Evolutionary conservation across 2,113 vertebrate species (phyloP).

Genomic region (Drymodes brunneopygia): DNA sequence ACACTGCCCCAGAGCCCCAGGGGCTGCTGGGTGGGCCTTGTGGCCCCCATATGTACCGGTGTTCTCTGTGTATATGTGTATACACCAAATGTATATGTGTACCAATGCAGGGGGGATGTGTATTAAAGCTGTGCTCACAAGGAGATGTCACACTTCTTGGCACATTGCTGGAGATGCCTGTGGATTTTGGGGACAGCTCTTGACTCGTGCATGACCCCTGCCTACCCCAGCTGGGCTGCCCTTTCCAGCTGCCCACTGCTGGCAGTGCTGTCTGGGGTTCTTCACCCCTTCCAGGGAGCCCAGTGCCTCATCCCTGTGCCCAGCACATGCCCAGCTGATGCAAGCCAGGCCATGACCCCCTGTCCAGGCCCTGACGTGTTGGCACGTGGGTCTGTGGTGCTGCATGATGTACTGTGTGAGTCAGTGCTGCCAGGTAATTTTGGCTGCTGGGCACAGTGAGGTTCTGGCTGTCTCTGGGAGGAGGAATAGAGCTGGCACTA

Average conservation of each 20-base stretch:
- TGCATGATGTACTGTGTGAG: background rate
- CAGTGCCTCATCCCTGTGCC: background rate
- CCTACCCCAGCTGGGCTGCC: background rate
- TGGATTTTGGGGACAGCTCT: background rate
- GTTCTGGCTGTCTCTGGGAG: background rate
- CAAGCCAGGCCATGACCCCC: background rate
- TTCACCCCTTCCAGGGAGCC: background rate
- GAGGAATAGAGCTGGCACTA: background rate
- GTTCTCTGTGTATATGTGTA: constrained; percentile 8
- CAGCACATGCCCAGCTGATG: background rate
- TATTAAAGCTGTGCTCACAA: constrained; percentile 8
- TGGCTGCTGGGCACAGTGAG: background rate
- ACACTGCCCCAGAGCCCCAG: background rate
- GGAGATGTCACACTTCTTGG: background rate
- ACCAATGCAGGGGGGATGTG: background rate
- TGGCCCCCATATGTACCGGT: background rate
- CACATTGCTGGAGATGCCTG: fast-evolving
- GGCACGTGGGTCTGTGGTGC: background rate
- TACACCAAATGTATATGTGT: background rate
- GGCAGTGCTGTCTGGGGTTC: background rate
- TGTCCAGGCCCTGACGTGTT: background rate
- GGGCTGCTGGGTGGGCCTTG: background rate
- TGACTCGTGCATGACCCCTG: background rate
- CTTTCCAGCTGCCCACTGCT: background rate
- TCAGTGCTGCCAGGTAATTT: background rate